Evolutionary conservation across 2,113 vertebrate genomes (phyloP).

Genomic region (Collichthys lucidus): DNA sequence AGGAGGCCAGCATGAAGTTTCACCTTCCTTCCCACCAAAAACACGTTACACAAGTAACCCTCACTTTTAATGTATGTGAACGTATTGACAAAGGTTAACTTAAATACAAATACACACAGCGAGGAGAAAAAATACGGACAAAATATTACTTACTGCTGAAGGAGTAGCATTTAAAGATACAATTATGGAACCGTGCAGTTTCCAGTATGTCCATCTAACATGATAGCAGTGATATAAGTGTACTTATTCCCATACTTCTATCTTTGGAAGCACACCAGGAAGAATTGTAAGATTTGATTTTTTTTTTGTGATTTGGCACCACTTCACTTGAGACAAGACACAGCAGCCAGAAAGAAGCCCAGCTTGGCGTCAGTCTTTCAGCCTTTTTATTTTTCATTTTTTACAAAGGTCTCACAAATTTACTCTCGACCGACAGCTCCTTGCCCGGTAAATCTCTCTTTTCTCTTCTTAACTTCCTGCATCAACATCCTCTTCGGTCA

Average conservation of each 20-base stretch:
- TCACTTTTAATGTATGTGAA: neutral
- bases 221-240: neutral
- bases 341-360: no score
- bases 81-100: neutral
- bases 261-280: neutral
- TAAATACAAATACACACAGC: neutral
- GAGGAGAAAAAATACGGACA: neutral
- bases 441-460: no score
- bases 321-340: no score
- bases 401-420: no score
- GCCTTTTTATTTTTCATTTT: no score
- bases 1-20: constrained; percentile 6
- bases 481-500: no score
- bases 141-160: neutral
- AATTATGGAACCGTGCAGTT: neutral
- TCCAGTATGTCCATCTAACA: neutral
- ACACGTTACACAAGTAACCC: constrained; percentile 42
- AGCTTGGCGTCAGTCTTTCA: no score
- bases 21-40: constrained; percentile 20
- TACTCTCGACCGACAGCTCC: no score
- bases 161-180: neutral
- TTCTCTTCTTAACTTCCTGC: no score
- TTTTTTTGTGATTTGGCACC: no score
- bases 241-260: neutral
- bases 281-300: no score